Base-by-base conservation (phyloP, 2,113 vertebrate genomes). In the Plotosus lineatus region DNA sequence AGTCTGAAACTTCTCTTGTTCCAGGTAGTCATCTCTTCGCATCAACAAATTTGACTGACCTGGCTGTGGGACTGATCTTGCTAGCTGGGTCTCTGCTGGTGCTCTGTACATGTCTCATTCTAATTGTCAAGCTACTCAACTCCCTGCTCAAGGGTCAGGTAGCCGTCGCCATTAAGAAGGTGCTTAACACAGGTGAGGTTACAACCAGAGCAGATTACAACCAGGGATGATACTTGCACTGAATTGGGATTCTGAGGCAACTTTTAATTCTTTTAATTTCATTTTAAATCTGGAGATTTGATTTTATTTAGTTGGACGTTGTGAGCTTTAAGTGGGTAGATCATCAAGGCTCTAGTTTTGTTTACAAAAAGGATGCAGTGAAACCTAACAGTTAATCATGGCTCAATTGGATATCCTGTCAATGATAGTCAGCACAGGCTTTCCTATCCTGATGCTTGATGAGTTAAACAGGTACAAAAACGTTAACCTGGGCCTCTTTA, bases 81-180 rank as follows among this genome's bases (percentile, higher is more conserved):
- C 92, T 99, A 71, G 90, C 90, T 0, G 7, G 91, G 60, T 97
- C 97, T 3, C 80, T 99, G 86, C 23, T 97, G 6, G 74, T 94
- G 77, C 93, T 99, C 58, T 99, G 97, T 40, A 91, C 92, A 74
- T 99, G 97, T 89, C 93, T 99, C 89, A 92, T 98, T 86, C 87
- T 95, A 83, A 99, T 98, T 0, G 98, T 99, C 89, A 99, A 98
- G 87, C 88, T 99, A 40, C 92, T 98, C 84, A 97, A 97, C 91
- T 98, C 97, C 14, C 94, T 99, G 92, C 94, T 99, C 65, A 94
- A 94, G 87, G 97, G 98, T 46, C 97, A 97, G 93, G 96, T 99
- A 42, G 97, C 97, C 0, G 73, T 90, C 1, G 83, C 96, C 89
- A 99, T 99, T 92, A 99, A 98, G 94, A 99, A 98, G 90, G 94